Conservation (phyloP, 2,888 invertebrate species). For the Drosophila hawaiiensis region DNA sequence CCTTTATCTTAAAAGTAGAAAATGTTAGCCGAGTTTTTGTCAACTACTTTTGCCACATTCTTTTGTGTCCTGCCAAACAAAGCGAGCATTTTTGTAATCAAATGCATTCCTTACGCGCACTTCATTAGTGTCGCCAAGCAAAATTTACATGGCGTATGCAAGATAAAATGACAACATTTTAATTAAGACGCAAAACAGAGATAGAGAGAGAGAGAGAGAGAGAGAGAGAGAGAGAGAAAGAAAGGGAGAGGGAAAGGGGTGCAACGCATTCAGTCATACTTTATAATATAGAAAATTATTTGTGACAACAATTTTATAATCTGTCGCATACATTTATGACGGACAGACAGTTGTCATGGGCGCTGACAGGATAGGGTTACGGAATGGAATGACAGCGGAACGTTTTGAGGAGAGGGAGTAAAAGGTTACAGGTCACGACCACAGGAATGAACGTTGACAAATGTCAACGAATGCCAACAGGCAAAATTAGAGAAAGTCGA, state of each 20-base stretch:
- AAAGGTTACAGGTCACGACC: constrained; percentile 36
- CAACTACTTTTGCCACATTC: constrained; percentile 28
- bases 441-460: constrained; percentile 46
- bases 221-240: neutral
- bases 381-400: neutral
- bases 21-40: constrained; percentile 27
- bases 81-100: constrained; percentile 27
- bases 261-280: neutral
- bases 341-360: constrained; percentile 48
- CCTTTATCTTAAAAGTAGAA: neutral
- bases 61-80: constrained; percentile 9
- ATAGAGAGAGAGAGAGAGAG: neutral
- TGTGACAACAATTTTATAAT: constrained; percentile 18
- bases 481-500: constrained; percentile 55
- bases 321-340: constrained; percentile 48
- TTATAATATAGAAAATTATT: constrained; percentile 18
- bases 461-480: constrained; percentile 56
- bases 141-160: constrained; percentile 29
- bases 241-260: neutral
- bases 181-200: constrained; percentile 14
- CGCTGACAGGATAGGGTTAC: constrained; percentile 1
- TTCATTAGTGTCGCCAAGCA: constrained; percentile 19
- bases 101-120: constrained; percentile 23
- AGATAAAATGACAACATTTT: constrained; percentile 20
- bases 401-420: neutral